These are phyloP conservation scores for Himalopsyche kuldschensis DNA, from an alignment of 2,888 invertebrate genomes.

Conservation along the genomic window DNA sequence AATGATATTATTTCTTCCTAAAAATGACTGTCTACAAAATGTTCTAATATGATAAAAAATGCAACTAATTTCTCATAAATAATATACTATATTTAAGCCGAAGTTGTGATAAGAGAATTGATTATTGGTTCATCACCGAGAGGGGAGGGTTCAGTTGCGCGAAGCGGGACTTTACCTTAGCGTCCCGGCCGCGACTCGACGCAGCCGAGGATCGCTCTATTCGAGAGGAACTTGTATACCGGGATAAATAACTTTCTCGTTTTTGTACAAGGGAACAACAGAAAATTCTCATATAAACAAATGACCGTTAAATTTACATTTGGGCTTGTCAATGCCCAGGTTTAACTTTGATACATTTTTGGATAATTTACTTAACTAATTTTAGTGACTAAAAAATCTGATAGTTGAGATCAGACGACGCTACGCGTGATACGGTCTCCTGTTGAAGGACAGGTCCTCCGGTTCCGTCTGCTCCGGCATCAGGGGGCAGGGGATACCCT, in stretches of 20 bases:
- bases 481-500: conserved; percentile 44
- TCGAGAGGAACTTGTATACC: conserved; percentile 79
- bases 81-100: background rate
- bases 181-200: conserved; percentile 20
- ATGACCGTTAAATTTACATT: conserved; percentile 42
- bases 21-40: background rate
- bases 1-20: background rate
- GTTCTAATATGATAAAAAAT: background rate
- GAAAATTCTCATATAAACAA: conserved; percentile 14
- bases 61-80: background rate
- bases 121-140: conserved; percentile 3
- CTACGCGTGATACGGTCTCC: conserved; percentile 57
- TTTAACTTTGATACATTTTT: background rate
- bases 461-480: conserved; percentile 87
- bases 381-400: conserved; percentile 11
- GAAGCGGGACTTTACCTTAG: conserved; percentile 28
- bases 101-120: background rate
- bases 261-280: conserved; percentile 38
- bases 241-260: conserved; percentile 46
- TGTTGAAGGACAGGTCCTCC: conserved; percentile 80
- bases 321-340: conserved; percentile 45
- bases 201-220: conserved; percentile 49
- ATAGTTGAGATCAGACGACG: conserved; percentile 45
- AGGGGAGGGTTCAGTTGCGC: conserved; percentile 1
- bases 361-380: background rate